Evolutionary conservation across 1,140 invertebrate species (phyloP), one percentile per base, ranked within the genome.

Genomic region (Mesaphorura yosii): DNA sequence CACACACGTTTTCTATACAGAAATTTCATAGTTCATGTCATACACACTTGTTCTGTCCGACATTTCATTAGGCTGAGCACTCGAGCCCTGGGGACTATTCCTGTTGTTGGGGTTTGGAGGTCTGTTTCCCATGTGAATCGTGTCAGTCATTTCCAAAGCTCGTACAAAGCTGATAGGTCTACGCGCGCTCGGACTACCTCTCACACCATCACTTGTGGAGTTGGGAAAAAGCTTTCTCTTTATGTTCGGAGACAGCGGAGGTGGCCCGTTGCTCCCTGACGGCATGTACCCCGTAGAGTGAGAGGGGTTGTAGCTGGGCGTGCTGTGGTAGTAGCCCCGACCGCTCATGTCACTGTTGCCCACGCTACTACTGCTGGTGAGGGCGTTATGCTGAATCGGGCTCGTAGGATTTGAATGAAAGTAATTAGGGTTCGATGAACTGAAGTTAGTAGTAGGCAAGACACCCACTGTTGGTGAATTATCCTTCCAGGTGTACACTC

Each of bases 11-110:
- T n/a, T 39, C 53, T 55, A 73, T 37, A 93, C 88, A 51, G 88
- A 91, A 71, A 92, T 93, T 72, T 94, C 89, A 71, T 93, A 93
- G 72, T 89, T 91, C 82, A 88, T 89, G 70, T 93, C 90, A 69
- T 93, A 93, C 51, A 90, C 82, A 72, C 84, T 90, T 57, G 82
- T 81, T 56, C 86, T 79, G 67, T 90, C 86, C 23, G 79, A 82
- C n/a, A 80, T 84, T 22, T 80, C 61, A 34, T 49, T 54, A 48
- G 51, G 49, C 29, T 39, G 45, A 58, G 62, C 58, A 3, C 53
- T 56, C 15, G 55, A 63, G 23, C 63, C 51, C 54, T 57, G 52
- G 38, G 57, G 55, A 55, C 48, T 64, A 50, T 47, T 63, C 23
- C 57, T 53, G 38, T 55, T 31, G 38, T 51, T 57, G 48, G 58